Evolutionary conservation across 2,888 invertebrate species (phyloP).

Genomic region (Apamea sordens): DNA sequence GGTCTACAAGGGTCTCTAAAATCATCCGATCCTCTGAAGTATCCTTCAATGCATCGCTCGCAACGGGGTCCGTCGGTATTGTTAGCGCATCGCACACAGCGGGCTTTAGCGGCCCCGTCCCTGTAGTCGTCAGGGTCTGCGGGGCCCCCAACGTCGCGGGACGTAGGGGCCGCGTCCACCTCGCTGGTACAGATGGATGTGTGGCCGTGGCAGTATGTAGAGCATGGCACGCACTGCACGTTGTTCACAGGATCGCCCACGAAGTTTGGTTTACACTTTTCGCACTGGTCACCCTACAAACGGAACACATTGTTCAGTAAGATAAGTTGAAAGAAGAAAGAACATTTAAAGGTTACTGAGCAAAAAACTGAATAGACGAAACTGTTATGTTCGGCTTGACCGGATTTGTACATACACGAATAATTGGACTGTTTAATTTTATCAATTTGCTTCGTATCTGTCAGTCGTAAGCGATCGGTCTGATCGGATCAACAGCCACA

Average conservation of each 20-base stretch:
- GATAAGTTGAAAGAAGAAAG: not conserved
- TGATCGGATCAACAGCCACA: not conserved
- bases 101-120: conserved; percentile 92
- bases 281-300: conserved; percentile 95
- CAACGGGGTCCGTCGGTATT: conserved; percentile 95
- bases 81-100: conserved; percentile 96
- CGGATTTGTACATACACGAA: not conserved
- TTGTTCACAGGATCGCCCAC: conserved; percentile 98
- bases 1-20: conserved; percentile 94
- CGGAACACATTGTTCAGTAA: not conserved
- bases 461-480: not conserved
- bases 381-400: not conserved
- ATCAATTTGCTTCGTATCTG: not conserved
- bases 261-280: conserved; percentile 96
- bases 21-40: conserved; percentile 94
- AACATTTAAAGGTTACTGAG: not conserved
- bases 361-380: not conserved
- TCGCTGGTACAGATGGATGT: conserved; percentile 94
- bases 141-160: conserved; percentile 87
- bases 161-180: conserved; percentile 83
- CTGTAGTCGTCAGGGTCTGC: conserved; percentile 92
- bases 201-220: conserved; percentile 97
- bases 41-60: conserved; percentile 94
- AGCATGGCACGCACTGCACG: conserved; percentile 96
- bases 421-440: not conserved